Conservation (phyloP, 2,797 vertebrate genomes). For the Danio kyathit region DNA sequence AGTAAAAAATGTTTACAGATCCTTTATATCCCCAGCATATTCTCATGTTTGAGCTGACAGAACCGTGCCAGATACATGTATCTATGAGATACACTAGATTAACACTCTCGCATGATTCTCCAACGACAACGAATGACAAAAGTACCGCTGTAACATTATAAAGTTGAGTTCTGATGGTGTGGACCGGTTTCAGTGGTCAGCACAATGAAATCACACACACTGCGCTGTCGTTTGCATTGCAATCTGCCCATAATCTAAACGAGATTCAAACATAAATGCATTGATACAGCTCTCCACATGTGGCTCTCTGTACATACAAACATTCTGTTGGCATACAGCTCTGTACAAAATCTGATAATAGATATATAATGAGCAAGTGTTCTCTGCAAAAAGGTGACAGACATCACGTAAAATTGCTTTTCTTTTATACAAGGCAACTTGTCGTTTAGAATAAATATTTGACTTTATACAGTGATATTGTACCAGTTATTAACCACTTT, state of each 20-base stretch:
- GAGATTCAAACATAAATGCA: slow-evolving; percentile 83
- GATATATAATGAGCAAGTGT: slow-evolving; percentile 60
- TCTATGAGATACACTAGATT: slow-evolving; percentile 99
- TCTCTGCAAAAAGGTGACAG: slow-evolving; percentile 76
- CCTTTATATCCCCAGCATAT: slow-evolving; percentile 88
- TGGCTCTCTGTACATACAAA: slow-evolving; percentile 82
- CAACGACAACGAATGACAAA: slow-evolving; percentile 85
- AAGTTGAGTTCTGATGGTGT: slow-evolving; percentile 85
- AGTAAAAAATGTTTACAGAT: slow-evolving; percentile 96
- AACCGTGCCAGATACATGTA: slow-evolving; percentile 93
- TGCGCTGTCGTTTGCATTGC: slow-evolving; percentile 93
- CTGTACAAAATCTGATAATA: slow-evolving; percentile 64
- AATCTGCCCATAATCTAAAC: slow-evolving; percentile 92
- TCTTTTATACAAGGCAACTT: slow-evolving; percentile 85
- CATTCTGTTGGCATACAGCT: slow-evolving; percentile 82
- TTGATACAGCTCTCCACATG: slow-evolving; percentile 81
- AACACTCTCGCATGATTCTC: slow-evolving; percentile 85
- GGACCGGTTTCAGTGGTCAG: slow-evolving; percentile 81
- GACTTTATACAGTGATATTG: slow-evolving; percentile 79
- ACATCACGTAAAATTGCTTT: slow-evolving; percentile 78
- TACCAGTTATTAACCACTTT: slow-evolving; percentile 85
- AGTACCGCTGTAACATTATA: slow-evolving; percentile 94
- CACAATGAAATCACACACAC: slow-evolving; percentile 88
- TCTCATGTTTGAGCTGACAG: slow-evolving; percentile 84
- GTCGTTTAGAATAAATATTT: slow-evolving; percentile 80